A percentile compares a stretch with the other conserved stretches of the same genome.
Conservation (phyloP, 2,113 vertebrate genomes). For the Rhinolophus ferrumequinum region DNA sequence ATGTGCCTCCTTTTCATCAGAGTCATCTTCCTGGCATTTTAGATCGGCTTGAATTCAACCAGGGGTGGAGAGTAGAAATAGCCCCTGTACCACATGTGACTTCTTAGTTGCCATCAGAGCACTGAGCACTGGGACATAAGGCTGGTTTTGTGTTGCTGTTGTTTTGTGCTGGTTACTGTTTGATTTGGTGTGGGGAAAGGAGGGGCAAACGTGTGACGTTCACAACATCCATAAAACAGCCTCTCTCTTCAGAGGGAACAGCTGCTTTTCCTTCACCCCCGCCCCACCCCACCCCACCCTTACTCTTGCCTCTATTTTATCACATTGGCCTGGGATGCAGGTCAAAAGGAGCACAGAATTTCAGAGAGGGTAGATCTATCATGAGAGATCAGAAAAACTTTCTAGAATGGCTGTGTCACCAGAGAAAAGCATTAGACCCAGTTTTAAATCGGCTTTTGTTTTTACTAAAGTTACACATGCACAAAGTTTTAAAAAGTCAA, state of each 20-base stretch:
- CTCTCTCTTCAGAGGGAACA: background rate
- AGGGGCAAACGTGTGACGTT: rapidly evolving
- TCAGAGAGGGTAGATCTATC: no score
- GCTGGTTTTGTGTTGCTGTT: background rate
- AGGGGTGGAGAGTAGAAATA: background rate
- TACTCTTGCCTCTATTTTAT: background rate
- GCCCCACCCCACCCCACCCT: no score
- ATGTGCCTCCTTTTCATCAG: background rate
- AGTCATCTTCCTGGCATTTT: background rate
- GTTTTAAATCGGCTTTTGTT: background rate
- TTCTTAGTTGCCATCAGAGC: background rate
- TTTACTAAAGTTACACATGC: background rate
- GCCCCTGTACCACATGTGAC: rapidly evolving
- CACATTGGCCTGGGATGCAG: background rate
- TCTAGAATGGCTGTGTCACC: background rate
- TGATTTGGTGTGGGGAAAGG: background rate
- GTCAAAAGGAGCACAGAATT: background rate
- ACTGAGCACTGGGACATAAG: rapidly evolving
- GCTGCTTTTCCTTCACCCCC: no score
- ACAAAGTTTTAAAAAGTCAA: background rate
- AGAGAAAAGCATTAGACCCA: background rate
- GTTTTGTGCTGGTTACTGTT: no score
- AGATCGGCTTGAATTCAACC: background rate
- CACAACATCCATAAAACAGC: background rate
- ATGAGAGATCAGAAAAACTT: background rate